Base-by-base conservation (phyloP, 2,888 invertebrate genomes). In the Antheraea yamamai region DNA sequence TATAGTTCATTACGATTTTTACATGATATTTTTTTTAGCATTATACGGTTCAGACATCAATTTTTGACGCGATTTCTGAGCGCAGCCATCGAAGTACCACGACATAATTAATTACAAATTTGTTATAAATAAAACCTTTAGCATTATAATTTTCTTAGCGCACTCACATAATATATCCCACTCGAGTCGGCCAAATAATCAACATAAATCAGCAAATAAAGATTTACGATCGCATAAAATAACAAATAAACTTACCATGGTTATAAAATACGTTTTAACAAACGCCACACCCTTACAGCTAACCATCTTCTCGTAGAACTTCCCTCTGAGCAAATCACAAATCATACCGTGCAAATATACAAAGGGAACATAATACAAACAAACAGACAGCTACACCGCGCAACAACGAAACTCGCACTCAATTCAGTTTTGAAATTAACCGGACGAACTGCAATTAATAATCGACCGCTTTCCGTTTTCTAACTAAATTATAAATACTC, bases 221-320 rank as follows among this genome's bases (percentile, higher is more conserved):
- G 2, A 14, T 30, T 64, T 14, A 64, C 64, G 47, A 39, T 2
- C 16, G 30, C n/a, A 39, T 64, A 75, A 73, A 52, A 66, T 23
- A 39, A 77, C n/a, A 68, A 72, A 71, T 74, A 30, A 77, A 80
- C 80, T 83, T 90, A 94, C 94, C 94, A 93, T 82, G 72, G 89
- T 87, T 77, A 93, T 93, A 76, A 93, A 84, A 81, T 94, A 94
- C 10, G 92, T 92, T 78, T 88, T 90, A 81, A 94, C 82, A 77
- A 93, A 77, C 74, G 93, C 93, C 87, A 94, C 78, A 74, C 92
- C 91, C 80, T 89, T 93, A 76, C 94, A 94, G 78, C 87, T 92
- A 80, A 86, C 89, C 87, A 94, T 88, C 84, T 92, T 93, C 87
- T 93, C 93, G 83, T 91, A 92, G 82, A 94, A 83, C 82, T 93